Base-by-base conservation (phyloP, 1,140 invertebrate genomes). In the Drosophila parvula region DNA sequence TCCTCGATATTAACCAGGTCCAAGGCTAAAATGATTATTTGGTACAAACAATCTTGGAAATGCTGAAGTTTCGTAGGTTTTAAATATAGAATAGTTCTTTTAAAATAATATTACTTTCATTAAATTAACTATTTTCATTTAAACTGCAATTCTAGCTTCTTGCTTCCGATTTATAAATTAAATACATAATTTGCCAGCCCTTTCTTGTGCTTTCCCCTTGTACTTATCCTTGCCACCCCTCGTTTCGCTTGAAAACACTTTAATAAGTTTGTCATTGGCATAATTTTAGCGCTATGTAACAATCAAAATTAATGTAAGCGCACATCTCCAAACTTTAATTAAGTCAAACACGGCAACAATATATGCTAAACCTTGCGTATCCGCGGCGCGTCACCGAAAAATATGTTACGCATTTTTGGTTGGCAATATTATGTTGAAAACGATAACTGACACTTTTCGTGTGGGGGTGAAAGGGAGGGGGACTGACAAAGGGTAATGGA, bases 391-490 rank as follows among this genome's bases (percentile, higher is more conserved):
- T 63, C 64, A 48, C 59, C 56, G 38, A 63, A 58, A 61, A 57
- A 47, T 28, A 43, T 38, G 22, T 45, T 27, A 4, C 38, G 48
- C 2, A 78, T 53, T 53, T 53, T 53, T 14, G 50, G 50, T 27
- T 86, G 70, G 73, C 64, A 86, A 81, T 81, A 89, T 83, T 80
- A 89, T 83, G 80, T 90, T 67, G 80, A 84, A 89, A 84, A 75
- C 78, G 85, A 89, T 89, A 89, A 84, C 78, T 84, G 84, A 85
- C 85, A 90, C 51, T 55, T n/a, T 27, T 8, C 50, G 51, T 18
- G n/a, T n/a, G n/a, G n/a, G n/a, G n/a, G n/a, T n/a, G n/a, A n/a
- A n/a, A n/a, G n/a, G 28, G 41, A 50, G 27, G 18, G 41, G 56
- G 27, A n/a, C 12, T 56, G 40, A 16, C 10, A 30, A 14, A 10